Base-by-base conservation (phyloP, 1,140 invertebrate genomes). In the Pseudomyrmex concolor region DNA sequence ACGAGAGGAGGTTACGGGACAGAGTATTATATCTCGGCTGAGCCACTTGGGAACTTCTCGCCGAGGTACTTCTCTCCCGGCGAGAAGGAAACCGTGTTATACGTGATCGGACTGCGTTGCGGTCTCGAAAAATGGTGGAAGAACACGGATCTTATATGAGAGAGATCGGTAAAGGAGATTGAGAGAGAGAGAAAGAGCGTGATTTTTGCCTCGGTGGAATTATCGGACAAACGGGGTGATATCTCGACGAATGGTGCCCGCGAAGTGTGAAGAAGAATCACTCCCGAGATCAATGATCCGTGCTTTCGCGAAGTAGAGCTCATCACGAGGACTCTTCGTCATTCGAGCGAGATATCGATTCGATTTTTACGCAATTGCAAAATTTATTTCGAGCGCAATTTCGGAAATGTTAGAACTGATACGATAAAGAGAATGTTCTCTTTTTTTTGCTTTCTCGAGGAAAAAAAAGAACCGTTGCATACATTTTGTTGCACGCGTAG, bases 41-140 rank as follows among this genome's bases (percentile, higher is more conserved):
- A 54, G 45, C 51, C 70, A 76, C 45, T 74, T 57, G 51, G 59
- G 34, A 84, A 68, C 17, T 74, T 17, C 13, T 85, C 63, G 50
- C 50, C 51, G 45, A 74, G 82, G 45, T 83, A 57, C 54, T 70
- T 22, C 57, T 57, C n/a, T 13, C 25, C 25, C 25, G 25, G 25
- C 17, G 54, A 50, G 59, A 54, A 34, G 15, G 12, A 8, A 59
- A 55, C 50, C 57, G 10, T 64, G 25, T 25, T 72, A 34, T 34
- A 87, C 67, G 84, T 84, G 71, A 86, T 86, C 67, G 12, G 80
- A 87, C 72, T 83, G 17, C 0, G 34, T 4, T 19, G 25, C 25
- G 68, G 19, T 59, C 64, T n/a, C 68, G 19, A 77, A 84, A 71
- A 80, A 25, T 45, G 34, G 55, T 34, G 43, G 8, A 50, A 55